These are phyloP conservation scores for Pseudococcus jackbeardsleyi DNA, from an alignment of 2,888 invertebrate species.

Conservation along the genomic window DNA sequence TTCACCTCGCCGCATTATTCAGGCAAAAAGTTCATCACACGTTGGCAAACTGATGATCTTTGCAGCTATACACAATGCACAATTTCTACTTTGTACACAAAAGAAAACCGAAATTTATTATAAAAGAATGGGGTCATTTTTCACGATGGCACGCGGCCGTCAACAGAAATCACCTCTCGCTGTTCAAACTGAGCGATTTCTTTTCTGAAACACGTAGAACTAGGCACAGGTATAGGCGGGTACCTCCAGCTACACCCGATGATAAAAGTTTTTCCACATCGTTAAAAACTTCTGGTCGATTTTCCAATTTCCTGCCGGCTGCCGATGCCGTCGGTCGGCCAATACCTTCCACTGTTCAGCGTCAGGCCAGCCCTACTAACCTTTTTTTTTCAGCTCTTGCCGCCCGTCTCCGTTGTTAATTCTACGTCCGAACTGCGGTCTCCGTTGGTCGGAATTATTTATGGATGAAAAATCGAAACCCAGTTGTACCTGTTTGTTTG, in stretches of 20 bases:
- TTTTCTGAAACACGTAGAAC: too few species aligned
- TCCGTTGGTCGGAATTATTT: not conserved
- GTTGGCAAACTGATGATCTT: not conserved
- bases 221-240: too few species aligned
- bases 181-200: not conserved
- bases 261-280: constrained; percentile 28
- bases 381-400: not conserved
- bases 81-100: not conserved
- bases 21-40: not conserved
- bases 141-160: not conserved
- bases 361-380: not conserved
- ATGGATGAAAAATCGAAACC: not conserved
- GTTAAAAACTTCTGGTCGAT: constrained; percentile 32
- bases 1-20: not conserved
- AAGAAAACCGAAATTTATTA: not conserved
- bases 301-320: constrained; percentile 14
- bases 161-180: not conserved
- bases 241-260: not conserved
- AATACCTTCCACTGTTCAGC: not conserved
- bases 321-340: not conserved
- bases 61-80: not conserved
- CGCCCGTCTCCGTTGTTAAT: not conserved
- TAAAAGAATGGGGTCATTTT: not conserved
- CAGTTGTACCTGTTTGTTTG: not conserved
- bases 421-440: not conserved